These are phyloP conservation scores for Cerastis leucographa DNA, from an alignment of 2,888 invertebrate genomes.

Conservation along the genomic window DNA sequence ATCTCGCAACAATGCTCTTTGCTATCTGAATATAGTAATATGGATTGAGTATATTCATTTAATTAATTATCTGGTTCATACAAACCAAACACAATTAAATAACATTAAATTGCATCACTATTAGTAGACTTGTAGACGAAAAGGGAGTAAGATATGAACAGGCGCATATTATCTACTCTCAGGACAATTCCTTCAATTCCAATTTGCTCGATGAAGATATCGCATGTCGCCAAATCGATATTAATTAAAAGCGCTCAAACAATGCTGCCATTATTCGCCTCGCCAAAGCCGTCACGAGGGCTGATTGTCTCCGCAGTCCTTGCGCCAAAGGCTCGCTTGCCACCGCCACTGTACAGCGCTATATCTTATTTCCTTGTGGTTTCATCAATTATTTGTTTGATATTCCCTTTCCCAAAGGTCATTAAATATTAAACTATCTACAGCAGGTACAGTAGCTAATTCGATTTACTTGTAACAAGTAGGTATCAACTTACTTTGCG, in stretches of 20 bases:
- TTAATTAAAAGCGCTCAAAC: constrained; percentile 85
- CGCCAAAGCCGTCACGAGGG: constrained; percentile 72
- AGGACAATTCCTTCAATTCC: constrained; percentile 64
- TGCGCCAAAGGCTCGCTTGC: constrained; percentile 55
- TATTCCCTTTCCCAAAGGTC: constrained; percentile 27
- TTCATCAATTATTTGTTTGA: constrained; percentile 52
- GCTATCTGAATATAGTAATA: constrained; percentile 12
- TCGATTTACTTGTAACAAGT: constrained; percentile 24
- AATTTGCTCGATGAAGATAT: constrained; percentile 75
- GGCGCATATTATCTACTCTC: constrained; percentile 8
- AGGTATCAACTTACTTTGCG: background rate
- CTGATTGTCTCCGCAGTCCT: constrained; percentile 70
- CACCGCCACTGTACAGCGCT: constrained; percentile 35
- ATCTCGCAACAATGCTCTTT: constrained; percentile 23
- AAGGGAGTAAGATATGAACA: constrained; percentile 1
- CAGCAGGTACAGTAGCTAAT: constrained; percentile 3
- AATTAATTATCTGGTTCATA: background rate
- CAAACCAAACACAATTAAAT: constrained; percentile 12
- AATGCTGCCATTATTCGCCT: constrained; percentile 80
- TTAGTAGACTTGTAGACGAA: background rate
- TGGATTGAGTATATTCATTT: background rate
- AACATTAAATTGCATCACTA: constrained; percentile 15
- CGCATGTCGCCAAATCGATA: constrained; percentile 80
- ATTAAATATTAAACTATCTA: constrained; percentile 24
- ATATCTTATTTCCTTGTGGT: constrained; percentile 49